A percentile compares a stretch with the other conserved stretches of the same genome.
These are phyloP conservation scores for Myotis planiceps DNA, from an alignment of 2,797 vertebrate species.

Conservation along the genomic window DNA sequence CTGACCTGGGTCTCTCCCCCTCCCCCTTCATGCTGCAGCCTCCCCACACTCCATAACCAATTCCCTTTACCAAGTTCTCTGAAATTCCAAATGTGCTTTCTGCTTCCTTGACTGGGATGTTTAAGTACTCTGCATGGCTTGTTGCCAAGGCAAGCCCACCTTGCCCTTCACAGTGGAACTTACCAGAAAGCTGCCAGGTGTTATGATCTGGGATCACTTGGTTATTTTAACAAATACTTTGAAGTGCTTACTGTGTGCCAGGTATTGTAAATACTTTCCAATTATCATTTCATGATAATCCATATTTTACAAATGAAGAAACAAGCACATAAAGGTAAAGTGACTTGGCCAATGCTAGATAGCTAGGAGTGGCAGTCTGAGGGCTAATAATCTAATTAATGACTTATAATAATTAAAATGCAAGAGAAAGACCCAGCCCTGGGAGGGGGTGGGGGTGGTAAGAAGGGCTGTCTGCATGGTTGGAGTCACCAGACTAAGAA, in stretches of 20 bases:
- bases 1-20: neutral
- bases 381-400: neutral
- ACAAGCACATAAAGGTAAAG: neutral
- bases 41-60: neutral
- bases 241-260: neutral
- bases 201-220: neutral
- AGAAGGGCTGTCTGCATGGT: neutral
- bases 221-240: slow-evolving; percentile 7
- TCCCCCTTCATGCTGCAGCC: neutral
- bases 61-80: neutral
- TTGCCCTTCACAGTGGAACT: neutral
- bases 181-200: neutral
- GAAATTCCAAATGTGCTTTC: slow-evolving; percentile 24
- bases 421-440: neutral
- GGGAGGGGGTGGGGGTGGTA: neutral
- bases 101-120: neutral
- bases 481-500: neutral
- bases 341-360: neutral
- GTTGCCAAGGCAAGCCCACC: neutral
- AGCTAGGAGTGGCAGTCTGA: neutral
- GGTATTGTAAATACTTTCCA: neutral
- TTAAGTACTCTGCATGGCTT: neutral
- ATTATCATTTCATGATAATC: neutral
- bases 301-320: neutral
- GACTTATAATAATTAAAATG: neutral